Evolutionary conservation across 2,888 invertebrate species (phyloP).

Genomic region (Drosophila kokeensis): DNA sequence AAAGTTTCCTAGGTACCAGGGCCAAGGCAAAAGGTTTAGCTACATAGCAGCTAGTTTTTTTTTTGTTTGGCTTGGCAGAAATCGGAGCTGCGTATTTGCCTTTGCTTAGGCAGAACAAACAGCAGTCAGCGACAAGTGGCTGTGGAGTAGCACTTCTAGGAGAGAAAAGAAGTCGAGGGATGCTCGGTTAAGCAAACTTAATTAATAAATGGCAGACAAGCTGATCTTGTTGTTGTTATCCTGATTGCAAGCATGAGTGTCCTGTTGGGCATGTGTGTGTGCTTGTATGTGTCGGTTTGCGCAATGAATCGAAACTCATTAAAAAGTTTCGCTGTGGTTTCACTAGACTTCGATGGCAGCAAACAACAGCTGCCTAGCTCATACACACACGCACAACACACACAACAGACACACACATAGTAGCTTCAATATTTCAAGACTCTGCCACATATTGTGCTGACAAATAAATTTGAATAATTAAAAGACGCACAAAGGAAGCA

Average conservation of each 20-base stretch:
- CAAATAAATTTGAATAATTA: slow-evolving; percentile 80
- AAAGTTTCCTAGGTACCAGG: slow-evolving; percentile 57
- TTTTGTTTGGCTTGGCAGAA: slow-evolving; percentile 37
- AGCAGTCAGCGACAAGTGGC: slow-evolving; percentile 21
- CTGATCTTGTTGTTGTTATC: slow-evolving; percentile 14
- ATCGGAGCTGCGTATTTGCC: slow-evolving; percentile 50
- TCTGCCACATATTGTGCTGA: slow-evolving; percentile 60
- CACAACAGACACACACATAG: slow-evolving; percentile 6
- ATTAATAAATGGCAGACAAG: slow-evolving; percentile 69
- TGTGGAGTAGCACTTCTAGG: not conserved
- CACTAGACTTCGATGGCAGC: slow-evolving; percentile 33
- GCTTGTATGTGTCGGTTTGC: slow-evolving; percentile 36
- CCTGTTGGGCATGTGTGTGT: slow-evolving; percentile 14
- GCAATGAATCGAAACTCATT: slow-evolving; percentile 82
- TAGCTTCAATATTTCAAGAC: slow-evolving; percentile 38
- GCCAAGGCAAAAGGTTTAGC: slow-evolving; percentile 21
- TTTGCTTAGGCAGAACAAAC: slow-evolving; percentile 47
- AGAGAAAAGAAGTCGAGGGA: slow-evolving; percentile 18
- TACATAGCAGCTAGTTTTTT: slow-evolving; percentile 32
- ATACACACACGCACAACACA: slow-evolving; percentile 19
- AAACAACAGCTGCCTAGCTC: slow-evolving; percentile 48
- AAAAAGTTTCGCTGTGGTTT: slow-evolving; percentile 77
- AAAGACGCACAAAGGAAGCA: slow-evolving; percentile 67
- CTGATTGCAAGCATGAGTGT: slow-evolving; percentile 55
- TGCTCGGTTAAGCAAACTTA: slow-evolving; percentile 71